phyloP scores from a whole-genome alignment of 2,888 invertebrate genomes.

The Mimumesa dahlbomi region DNA sequence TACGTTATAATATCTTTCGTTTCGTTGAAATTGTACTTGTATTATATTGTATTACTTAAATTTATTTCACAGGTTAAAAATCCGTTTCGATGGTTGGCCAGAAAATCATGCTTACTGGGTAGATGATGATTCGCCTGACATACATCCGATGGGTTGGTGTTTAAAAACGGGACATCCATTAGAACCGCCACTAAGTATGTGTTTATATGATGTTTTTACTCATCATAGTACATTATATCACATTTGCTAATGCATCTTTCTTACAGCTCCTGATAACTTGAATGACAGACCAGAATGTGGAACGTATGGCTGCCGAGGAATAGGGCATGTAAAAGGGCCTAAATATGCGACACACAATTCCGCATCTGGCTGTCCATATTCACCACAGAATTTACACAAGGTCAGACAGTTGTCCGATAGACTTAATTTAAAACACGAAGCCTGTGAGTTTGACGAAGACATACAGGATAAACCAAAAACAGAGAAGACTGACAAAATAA shows the following conservation, averaged over 20 bases:
- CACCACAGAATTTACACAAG: constrained; percentile 82
- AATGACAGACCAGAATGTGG: constrained; percentile 87
- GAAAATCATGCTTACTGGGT: constrained; percentile 92
- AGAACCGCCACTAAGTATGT: constrained; percentile 90
- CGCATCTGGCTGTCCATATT: constrained; percentile 89
- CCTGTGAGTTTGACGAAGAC: constrained; percentile 75
- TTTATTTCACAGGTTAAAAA: constrained; percentile 74
- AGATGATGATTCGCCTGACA: constrained; percentile 93
- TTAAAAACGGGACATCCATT: constrained; percentile 92
- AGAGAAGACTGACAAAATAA: constrained; percentile 74
- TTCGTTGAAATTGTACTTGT: neutral
- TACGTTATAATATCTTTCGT: constrained; percentile 1
- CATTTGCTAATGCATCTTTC: neutral
- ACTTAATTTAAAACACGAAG: constrained; percentile 80
- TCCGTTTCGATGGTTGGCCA: constrained; percentile 95
- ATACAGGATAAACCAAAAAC: constrained; percentile 67
- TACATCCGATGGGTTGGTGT: constrained; percentile 97
- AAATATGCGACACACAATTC: constrained; percentile 87
- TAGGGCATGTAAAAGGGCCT: constrained; percentile 92
- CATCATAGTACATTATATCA: neutral
- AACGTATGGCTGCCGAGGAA: constrained; percentile 92
- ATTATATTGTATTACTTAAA: neutral
- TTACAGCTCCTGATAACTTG: constrained; percentile 84
- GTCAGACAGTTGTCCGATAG: constrained; percentile 81
- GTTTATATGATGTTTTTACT: no score